Conservation (phyloP, 1,140 invertebrate genomes). For the Caenorhabditis briggsae region DNA sequence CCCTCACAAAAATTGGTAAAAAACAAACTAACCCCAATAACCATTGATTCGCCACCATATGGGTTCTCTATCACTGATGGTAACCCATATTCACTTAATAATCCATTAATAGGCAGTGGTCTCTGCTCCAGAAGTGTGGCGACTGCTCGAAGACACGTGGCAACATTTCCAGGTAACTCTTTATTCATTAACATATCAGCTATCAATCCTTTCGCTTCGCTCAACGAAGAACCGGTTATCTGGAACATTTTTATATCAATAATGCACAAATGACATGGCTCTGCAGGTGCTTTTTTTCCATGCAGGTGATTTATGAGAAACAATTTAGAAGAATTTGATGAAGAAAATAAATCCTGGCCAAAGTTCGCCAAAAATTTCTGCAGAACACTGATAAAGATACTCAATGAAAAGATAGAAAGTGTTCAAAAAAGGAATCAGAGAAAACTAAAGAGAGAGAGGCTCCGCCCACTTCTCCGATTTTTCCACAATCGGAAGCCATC, state of each 20-base stretch:
- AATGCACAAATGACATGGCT: not conserved
- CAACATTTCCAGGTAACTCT: conserved; percentile 64
- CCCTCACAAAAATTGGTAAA: not conserved
- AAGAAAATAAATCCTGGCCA: no score
- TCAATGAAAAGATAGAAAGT: not conserved
- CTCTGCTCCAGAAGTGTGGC: conserved; percentile 59
- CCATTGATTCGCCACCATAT: conserved; percentile 61
- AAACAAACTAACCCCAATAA: conserved; percentile 55
- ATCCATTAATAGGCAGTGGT: conserved; percentile 2
- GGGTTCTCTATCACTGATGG: conserved; percentile 62
- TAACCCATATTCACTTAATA: conserved; percentile 59
- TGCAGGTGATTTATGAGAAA: no score
- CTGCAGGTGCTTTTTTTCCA: not conserved
- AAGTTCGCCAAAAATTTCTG: not conserved
- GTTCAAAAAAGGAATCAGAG: conserved; percentile 36
- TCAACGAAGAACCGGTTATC: conserved; percentile 53
- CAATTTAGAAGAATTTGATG: not conserved
- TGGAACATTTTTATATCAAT: not conserved
- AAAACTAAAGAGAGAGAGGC: conserved; percentile 38
- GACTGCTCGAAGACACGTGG: conserved; percentile 65
- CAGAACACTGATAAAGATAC: not conserved
- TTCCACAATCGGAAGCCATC: conserved; percentile 28
- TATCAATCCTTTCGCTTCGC: conserved; percentile 65
- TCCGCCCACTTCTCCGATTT: conserved; percentile 13
- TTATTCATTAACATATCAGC: conserved; percentile 64